Conservation (phyloP, 2,797 vertebrate species). For the Gymnothorax javanicus region DNA sequence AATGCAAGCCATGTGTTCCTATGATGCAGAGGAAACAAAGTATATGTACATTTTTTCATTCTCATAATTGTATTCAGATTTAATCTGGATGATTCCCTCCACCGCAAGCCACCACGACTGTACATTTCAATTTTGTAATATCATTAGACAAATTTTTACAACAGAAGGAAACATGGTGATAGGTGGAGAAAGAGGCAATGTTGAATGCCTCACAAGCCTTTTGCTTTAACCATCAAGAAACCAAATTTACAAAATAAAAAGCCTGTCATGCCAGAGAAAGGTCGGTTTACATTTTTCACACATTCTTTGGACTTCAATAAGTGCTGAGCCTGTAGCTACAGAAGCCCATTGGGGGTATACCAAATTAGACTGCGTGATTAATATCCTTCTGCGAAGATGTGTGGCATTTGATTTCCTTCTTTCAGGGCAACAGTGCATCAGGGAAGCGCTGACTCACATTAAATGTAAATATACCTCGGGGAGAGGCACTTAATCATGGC, state of each 20-base stretch:
- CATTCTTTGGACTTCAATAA: slow-evolving; percentile 38
- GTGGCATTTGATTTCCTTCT: slow-evolving; percentile 69
- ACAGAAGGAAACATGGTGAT: background rate
- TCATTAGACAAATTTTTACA: background rate
- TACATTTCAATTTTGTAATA: background rate
- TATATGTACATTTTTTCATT: background rate
- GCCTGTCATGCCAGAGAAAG: background rate
- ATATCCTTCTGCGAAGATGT: slow-evolving; percentile 60
- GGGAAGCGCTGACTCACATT: slow-evolving; percentile 59
- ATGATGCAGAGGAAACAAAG: background rate
- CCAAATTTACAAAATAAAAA: background rate
- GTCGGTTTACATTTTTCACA: slow-evolving; percentile 33
- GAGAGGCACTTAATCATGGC: slow-evolving; percentile 46
- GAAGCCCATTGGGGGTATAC: slow-evolving; percentile 27
- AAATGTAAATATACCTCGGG: slow-evolving; percentile 65
- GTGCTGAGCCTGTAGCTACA: slow-evolving; percentile 42
- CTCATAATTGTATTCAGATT: background rate
- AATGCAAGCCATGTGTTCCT: background rate
- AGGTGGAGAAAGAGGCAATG: background rate
- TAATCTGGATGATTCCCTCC: background rate
- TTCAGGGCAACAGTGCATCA: slow-evolving; percentile 44
- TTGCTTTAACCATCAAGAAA: background rate
- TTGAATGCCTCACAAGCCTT: background rate
- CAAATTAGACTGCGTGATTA: slow-evolving; percentile 62
- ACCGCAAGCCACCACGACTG: background rate